Conservation (phyloP, 2,797 vertebrate species). For the Neosalanx taihuensis region DNA sequence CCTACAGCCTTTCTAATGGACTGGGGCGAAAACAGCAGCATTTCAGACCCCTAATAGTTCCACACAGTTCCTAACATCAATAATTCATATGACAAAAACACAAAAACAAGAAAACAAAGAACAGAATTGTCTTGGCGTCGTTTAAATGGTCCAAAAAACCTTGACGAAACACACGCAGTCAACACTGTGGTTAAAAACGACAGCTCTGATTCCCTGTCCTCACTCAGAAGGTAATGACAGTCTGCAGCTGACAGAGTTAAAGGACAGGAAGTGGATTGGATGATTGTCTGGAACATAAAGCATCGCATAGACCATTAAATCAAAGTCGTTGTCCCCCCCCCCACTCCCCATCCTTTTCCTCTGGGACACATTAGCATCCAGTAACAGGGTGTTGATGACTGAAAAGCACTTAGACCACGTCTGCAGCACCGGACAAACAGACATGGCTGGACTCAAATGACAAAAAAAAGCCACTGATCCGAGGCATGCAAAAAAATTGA, state of each 20-base stretch:
- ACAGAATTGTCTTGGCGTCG: too few relatives aligned
- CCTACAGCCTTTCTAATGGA: too few relatives aligned
- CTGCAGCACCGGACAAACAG: neutral
- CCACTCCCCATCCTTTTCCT: neutral
- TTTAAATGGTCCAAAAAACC: too few relatives aligned
- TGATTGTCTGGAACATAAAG: neutral
- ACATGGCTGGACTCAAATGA: neutral
- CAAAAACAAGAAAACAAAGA: too few relatives aligned
- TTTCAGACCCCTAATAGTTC: too few relatives aligned
- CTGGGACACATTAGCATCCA: conserved; percentile 17
- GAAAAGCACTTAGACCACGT: neutral
- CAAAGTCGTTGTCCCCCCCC: neutral
- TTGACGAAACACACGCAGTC: too few relatives aligned
- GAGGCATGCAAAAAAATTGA: neutral
- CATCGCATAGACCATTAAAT: neutral
- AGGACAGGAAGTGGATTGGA: neutral
- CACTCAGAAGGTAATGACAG: too few relatives aligned
- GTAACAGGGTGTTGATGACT: neutral
- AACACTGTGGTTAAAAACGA: too few relatives aligned
- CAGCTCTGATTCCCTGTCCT: too few relatives aligned
- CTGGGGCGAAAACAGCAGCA: too few relatives aligned
- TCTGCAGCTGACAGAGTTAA: neutral
- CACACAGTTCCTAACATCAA: too few relatives aligned
- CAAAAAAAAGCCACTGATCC: neutral
- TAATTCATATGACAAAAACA: too few relatives aligned